Conservation (phyloP, 2,888 invertebrate genomes). For the Latrodectus hesperus region DNA sequence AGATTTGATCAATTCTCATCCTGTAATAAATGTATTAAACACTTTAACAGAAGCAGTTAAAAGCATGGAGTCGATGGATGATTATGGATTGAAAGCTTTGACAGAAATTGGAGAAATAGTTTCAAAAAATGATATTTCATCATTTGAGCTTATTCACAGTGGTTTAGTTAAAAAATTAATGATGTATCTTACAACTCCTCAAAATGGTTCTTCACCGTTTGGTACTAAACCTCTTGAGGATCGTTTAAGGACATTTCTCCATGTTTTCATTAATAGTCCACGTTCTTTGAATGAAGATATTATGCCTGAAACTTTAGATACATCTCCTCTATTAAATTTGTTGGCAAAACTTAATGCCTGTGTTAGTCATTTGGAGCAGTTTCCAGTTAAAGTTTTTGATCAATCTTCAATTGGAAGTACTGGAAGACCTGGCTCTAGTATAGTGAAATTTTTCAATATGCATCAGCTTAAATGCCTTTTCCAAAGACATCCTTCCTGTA, state of each 20-base stretch:
- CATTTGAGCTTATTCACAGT: conserved; percentile 98
- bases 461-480: conserved; percentile 99
- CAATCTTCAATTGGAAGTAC: conserved; percentile 83
- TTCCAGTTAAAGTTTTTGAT: conserved; percentile 97
- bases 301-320: conserved; percentile 73
- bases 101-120: conserved; percentile 88
- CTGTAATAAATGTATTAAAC: conserved; percentile 87
- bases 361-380: conserved; percentile 97
- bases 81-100: conserved; percentile 83
- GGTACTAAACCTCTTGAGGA: conserved; percentile 72
- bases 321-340: conserved; percentile 83
- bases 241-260: conserved; percentile 89
- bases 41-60: conserved; percentile 85
- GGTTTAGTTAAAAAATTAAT: conserved; percentile 92
- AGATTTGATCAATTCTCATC: conserved; percentile 80
- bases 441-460: conserved; percentile 97
- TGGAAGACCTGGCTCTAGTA: conserved; percentile 84
- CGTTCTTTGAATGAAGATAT: conserved; percentile 44
- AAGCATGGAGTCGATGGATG: conserved; percentile 80
- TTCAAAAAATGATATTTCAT: conserved; percentile 95
- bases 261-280: conserved; percentile 91
- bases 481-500: conserved; percentile 96
- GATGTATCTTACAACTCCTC: conserved; percentile 83
- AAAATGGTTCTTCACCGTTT: conserved; percentile 61
- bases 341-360: conserved; percentile 95